Evolutionary conservation across 2,888 invertebrate genomes (phyloP).

Genomic region (Drosophila siamana): DNA sequence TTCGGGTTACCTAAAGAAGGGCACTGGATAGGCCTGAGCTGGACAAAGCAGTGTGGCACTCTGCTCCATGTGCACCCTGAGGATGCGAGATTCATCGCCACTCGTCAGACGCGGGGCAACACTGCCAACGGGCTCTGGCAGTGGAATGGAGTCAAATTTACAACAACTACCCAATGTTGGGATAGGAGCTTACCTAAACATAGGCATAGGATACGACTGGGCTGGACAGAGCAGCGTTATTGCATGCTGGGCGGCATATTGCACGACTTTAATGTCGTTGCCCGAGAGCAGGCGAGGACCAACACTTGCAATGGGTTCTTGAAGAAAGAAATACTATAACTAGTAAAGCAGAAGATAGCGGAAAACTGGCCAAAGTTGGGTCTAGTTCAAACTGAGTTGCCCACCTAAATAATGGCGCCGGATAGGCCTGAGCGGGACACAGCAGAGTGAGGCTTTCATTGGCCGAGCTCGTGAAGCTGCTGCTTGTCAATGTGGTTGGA

Average conservation of each 20-base stretch:
- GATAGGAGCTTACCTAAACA: slow-evolving; percentile 90
- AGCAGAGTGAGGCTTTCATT: slow-evolving; percentile 87
- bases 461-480: slow-evolving; percentile 88
- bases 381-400: slow-evolving; percentile 38
- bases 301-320: slow-evolving; percentile 89
- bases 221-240: slow-evolving; percentile 89
- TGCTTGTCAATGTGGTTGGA: slow-evolving; percentile 87
- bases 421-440: slow-evolving; percentile 90
- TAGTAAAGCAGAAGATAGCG: slow-evolving; percentile 8
- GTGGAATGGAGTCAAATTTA: neutral
- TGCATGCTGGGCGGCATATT: slow-evolving; percentile 77
- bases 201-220: slow-evolving; percentile 90
- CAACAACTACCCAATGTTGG: slow-evolving; percentile 39
- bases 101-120: slow-evolving; percentile 89
- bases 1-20: slow-evolving; percentile 89
- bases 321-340: slow-evolving; percentile 1
- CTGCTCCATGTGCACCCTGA: slow-evolving; percentile 85
- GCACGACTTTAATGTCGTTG: slow-evolving; percentile 84
- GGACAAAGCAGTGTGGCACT: slow-evolving; percentile 88
- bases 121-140: slow-evolving; percentile 86
- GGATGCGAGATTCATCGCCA: slow-evolving; percentile 88
- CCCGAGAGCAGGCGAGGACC: slow-evolving; percentile 87
- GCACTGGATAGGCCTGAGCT: slow-evolving; percentile 90
- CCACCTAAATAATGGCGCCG: slow-evolving; percentile 88
- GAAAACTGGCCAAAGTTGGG: slow-evolving; percentile 61